These are phyloP conservation scores for Ceriagrion tenellum DNA, from an alignment of 2,888 invertebrate genomes.

Conservation along the genomic window DNA sequence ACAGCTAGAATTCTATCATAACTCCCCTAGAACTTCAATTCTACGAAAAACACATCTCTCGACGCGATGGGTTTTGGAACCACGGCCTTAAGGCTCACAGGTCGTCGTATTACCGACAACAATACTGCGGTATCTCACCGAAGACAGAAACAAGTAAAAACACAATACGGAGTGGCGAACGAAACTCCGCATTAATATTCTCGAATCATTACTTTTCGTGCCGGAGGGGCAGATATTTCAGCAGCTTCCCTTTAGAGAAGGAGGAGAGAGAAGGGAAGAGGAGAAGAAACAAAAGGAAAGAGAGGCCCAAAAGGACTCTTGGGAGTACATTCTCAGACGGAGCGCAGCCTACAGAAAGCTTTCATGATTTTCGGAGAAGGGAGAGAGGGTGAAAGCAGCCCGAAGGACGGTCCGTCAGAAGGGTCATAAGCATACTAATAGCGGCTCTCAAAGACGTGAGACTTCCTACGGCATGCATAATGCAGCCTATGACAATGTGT, in stretches of 20 bases:
- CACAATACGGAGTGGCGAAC: no score
- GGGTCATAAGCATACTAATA: constrained; percentile 58
- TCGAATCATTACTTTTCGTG: background rate
- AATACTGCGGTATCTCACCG: no score
- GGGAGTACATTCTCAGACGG: constrained; percentile 17
- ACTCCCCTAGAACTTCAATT: no score
- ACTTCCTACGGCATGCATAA: constrained; percentile 55
- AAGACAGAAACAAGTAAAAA: no score
- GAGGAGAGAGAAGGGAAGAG: background rate
- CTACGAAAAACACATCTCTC: no score
- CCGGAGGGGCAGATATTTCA: background rate
- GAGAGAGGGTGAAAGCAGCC: background rate
- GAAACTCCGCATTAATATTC: background rate
- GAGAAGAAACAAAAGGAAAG: background rate
- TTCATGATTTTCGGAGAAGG: background rate
- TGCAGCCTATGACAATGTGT: constrained; percentile 56
- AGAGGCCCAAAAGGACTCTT: background rate
- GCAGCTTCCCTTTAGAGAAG: background rate
- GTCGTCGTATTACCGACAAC: no score
- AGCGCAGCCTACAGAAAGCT: background rate
- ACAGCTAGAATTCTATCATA: no score
- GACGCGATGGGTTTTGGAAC: no score
- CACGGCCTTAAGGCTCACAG: no score
- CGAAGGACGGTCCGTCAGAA: background rate
- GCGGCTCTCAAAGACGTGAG: constrained; percentile 46